phyloP scores from a whole-genome alignment of 1,140 invertebrate genomes.

The Drosophila yakuba region DNA sequence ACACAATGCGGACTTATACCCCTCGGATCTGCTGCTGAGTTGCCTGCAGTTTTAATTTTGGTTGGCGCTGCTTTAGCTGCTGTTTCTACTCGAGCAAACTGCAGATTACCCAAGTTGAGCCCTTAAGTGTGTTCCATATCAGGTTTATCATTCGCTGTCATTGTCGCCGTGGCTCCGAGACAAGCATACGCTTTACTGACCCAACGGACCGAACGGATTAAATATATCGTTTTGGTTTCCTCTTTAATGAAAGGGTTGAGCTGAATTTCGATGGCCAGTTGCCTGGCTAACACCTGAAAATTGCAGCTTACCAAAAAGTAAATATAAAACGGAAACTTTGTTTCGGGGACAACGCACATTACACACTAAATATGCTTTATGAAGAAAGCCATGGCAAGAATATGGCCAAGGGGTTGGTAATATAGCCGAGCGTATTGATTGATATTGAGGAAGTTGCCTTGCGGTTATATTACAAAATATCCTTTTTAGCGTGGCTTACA shows the following conservation, averaged over 20 bases:
- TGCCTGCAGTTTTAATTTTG: constrained; percentile 61
- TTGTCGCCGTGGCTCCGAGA: constrained; percentile 54
- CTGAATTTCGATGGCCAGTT: constrained; percentile 39
- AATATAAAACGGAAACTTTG: constrained; percentile 57
- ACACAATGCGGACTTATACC: constrained; percentile 7
- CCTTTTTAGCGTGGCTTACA: constrained; percentile 23
- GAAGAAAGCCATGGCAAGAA: constrained; percentile 58
- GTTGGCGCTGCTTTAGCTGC: constrained; percentile 47
- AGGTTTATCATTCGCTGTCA: constrained; percentile 73
- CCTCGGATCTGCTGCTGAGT: neutral
- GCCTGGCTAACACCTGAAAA: constrained; percentile 73
- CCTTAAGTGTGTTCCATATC: constrained; percentile 82
- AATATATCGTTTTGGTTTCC: constrained; percentile 77
- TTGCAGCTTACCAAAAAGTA: constrained; percentile 57
- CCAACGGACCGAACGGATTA: constrained; percentile 73
- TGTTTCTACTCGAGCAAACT: constrained; percentile 77
- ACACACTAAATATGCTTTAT: constrained; percentile 62
- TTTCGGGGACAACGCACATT: constrained; percentile 35
- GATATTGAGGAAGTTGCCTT: constrained; percentile 77
- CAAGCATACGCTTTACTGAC: constrained; percentile 65
- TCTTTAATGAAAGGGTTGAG: constrained; percentile 77
- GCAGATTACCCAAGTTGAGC: constrained; percentile 80
- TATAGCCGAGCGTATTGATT: constrained; percentile 73
- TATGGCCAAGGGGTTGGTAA: constrained; percentile 62
- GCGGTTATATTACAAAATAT: constrained; percentile 58